Percentiles rank a stretch among this genome's conserved stretches.
Conservation (phyloP, 2,113 vertebrate species). For the Oncorhynchus mykiss region DNA sequence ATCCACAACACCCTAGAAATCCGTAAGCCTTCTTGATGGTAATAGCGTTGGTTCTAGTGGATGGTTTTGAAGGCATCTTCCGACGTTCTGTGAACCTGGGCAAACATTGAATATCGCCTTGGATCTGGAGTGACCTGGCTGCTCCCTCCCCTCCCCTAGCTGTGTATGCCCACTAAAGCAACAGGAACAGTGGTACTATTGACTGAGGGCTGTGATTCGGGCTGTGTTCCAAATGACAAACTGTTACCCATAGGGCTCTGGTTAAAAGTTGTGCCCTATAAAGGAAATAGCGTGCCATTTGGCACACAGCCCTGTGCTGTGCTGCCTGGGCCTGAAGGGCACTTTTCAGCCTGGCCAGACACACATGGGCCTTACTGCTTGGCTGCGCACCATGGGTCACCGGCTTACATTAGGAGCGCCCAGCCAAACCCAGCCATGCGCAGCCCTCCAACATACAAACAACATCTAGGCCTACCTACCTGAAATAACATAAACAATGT, state of each 20-base stretch:
- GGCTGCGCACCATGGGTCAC: constrained; percentile 74
- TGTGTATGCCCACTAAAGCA: constrained; percentile 42
- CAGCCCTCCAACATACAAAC: constrained; percentile 48
- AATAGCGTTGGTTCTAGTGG: too few relatives aligned
- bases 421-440: constrained; percentile 63
- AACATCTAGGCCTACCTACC: constrained; percentile 28
- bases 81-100: too few relatives aligned
- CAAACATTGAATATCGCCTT: too few relatives aligned
- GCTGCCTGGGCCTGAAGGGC: constrained; percentile 70
- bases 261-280: too few relatives aligned
- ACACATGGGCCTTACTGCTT: constrained; percentile 69
- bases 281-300: too few relatives aligned
- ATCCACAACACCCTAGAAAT: too few relatives aligned
- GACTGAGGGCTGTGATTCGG: constrained; percentile 30
- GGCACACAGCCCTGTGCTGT: neutral
- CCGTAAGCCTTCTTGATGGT: too few relatives aligned
- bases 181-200: constrained; percentile 43
- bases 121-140: neutral
- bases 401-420: constrained; percentile 70
- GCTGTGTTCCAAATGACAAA: neutral
- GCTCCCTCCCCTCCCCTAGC: neutral
- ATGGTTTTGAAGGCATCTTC: too few relatives aligned
- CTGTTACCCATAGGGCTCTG: too few relatives aligned
- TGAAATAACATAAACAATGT: constrained; percentile 50
- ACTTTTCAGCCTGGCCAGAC: constrained; percentile 76